These are phyloP conservation scores for Typhlomys cinereus DNA, from an alignment of 2,113 vertebrate genomes.

Conservation along the genomic window DNA sequence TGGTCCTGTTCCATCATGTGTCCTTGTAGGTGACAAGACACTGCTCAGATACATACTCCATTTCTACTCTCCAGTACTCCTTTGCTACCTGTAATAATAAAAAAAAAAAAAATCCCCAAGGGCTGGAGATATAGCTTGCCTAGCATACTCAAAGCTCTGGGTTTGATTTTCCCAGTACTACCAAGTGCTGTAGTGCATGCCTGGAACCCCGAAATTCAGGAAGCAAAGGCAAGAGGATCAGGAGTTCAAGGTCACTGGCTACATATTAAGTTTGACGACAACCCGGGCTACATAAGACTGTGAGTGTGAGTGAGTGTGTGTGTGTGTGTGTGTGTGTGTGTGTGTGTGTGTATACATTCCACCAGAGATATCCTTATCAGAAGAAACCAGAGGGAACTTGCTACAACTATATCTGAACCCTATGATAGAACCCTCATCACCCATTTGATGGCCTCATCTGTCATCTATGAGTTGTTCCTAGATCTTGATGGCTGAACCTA, in stretches of 20 bases:
- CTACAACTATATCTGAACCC: not conserved
- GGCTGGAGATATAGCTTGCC: not conserved
- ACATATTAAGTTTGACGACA: no score
- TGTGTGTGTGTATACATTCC: accelerated
- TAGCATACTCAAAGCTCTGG: not conserved
- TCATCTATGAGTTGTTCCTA: not conserved
- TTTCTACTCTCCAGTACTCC: not conserved
- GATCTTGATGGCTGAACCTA: not conserved
- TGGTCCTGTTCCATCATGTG: not conserved
- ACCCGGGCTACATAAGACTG: not conserved
- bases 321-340: accelerated
- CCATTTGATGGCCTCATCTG: not conserved
- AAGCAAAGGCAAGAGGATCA: not conserved
- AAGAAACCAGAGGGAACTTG: not conserved
- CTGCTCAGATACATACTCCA: not conserved
- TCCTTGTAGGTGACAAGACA: not conserved
- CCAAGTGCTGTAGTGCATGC: not conserved
- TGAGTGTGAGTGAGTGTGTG: accelerated
- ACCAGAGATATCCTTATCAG: not conserved
- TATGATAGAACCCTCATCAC: not conserved
- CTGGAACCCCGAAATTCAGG: not conserved
- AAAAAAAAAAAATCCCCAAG: not conserved
- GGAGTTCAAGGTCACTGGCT: not conserved
- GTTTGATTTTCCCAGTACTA: not conserved
- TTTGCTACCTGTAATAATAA: not conserved